Evolutionary conservation across 2,797 vertebrate species (phyloP).

Genomic region (Stomatorhinus walkeri): DNA sequence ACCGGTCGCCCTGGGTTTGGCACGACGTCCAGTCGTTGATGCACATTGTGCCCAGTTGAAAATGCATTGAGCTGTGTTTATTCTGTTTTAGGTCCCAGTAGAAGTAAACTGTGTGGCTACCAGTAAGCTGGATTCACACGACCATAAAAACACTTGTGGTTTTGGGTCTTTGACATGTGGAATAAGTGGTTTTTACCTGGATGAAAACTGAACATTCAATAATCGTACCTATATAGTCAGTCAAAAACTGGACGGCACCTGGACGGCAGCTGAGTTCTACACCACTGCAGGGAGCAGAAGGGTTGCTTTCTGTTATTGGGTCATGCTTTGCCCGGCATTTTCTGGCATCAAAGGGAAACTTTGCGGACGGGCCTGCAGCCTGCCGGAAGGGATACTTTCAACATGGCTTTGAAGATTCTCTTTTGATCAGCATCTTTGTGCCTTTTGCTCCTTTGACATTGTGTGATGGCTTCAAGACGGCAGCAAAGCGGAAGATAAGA

Average conservation of each 20-base stretch:
- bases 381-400: conserved; percentile 13
- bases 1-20: not conserved
- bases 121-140: not conserved
- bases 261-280: not conserved
- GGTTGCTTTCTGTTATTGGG: not conserved
- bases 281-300: not conserved
- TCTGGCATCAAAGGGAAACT: conserved; percentile 3
- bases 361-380: not conserved
- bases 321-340: conserved; percentile 2
- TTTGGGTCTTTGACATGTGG: not conserved
- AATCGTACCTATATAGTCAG: not conserved
- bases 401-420: conserved; percentile 15
- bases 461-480: not conserved
- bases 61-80: not conserved
- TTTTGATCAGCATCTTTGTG: conserved; percentile 12
- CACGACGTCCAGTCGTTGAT: not conserved
- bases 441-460: not conserved
- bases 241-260: not conserved
- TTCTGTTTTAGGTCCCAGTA: not conserved
- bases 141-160: not conserved
- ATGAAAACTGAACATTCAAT: not conserved
- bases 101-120: not conserved
- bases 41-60: not conserved
- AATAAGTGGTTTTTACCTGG: not conserved
- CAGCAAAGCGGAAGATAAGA: not conserved